Evolutionary conservation across 2,888 invertebrate genomes (phyloP).

Genomic region (Galerucella nymphaeae): DNA sequence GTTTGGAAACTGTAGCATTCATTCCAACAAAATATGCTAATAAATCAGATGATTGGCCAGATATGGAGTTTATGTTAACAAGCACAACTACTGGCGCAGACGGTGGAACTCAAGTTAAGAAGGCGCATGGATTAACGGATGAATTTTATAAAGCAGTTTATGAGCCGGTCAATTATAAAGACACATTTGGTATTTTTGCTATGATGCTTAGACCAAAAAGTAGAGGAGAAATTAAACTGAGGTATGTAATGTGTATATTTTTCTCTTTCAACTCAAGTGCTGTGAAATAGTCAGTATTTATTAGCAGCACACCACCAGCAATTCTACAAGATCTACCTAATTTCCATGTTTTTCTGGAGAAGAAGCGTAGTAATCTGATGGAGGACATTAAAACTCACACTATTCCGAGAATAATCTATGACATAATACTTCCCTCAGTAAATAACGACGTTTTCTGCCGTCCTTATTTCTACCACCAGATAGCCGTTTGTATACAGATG

Average conservation of each 20-base stretch:
- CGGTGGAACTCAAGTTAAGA: slow-evolving; percentile 79
- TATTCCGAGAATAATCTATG: too few species aligned
- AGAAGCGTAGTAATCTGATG: too few species aligned
- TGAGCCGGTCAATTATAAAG: slow-evolving; percentile 76
- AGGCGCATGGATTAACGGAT: slow-evolving; percentile 83
- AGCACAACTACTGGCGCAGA: slow-evolving; percentile 85
- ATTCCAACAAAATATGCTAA: slow-evolving; percentile 91
- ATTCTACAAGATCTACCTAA: too few species aligned
- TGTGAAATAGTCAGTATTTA: too few species aligned
- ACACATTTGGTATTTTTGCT: slow-evolving; percentile 85
- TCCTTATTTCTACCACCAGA: too few species aligned
- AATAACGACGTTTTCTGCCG: too few species aligned
- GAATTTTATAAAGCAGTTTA: slow-evolving; percentile 84
- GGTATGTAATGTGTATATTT: slow-evolving; percentile 34
- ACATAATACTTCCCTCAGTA: too few species aligned
- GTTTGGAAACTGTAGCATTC: slow-evolving; percentile 86
- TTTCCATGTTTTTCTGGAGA: too few species aligned
- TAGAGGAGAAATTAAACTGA: slow-evolving; percentile 77
- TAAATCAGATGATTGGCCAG: slow-evolving; percentile 88
- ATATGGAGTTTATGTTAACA: slow-evolving; percentile 91
- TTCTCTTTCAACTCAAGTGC: too few species aligned
- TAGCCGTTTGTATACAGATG: too few species aligned
- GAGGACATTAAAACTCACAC: too few species aligned
- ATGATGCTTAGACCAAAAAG: slow-evolving; percentile 92
- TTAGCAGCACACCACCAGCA: too few species aligned